These are phyloP conservation scores for Scaptomyza hsui DNA, from an alignment of 1,140 invertebrate genomes.

Conservation along the genomic window DNA sequence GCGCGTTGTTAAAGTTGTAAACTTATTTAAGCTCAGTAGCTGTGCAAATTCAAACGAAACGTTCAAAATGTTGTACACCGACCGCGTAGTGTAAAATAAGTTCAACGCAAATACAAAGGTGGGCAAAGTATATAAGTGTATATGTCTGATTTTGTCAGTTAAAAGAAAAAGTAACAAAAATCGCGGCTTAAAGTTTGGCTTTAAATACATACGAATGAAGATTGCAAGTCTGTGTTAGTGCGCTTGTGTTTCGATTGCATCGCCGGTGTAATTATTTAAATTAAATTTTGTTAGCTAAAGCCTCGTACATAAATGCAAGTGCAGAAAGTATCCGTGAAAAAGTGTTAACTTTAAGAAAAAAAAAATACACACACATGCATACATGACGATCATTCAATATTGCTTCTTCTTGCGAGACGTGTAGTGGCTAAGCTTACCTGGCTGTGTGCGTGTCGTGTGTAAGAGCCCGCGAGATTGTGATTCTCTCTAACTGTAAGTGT, in stretches of 20 bases:
- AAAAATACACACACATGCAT: conserved; percentile 29
- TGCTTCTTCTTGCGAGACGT: conserved; percentile 51
- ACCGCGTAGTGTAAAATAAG: background rate
- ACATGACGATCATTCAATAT: conserved; percentile 72
- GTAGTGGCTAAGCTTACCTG: conserved; percentile 66
- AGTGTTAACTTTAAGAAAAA: conserved; percentile 29
- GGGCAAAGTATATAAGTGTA: background rate
- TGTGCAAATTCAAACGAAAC: background rate
- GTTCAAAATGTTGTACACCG: background rate
- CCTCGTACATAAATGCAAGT: conserved; percentile 21
- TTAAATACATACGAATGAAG: conserved; percentile 12
- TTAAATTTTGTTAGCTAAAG: conserved; percentile 4
- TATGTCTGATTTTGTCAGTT: conserved; percentile 2
- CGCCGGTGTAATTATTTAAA: conserved; percentile 12
- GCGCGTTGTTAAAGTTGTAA: conserved; percentile 7
- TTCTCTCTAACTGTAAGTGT: conserved; percentile 15
- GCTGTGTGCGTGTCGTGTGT: conserved; percentile 43
- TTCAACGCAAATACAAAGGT: background rate
- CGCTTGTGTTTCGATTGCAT: background rate
- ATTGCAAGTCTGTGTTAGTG: conserved; percentile 18
- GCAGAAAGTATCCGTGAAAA: conserved; percentile 31
- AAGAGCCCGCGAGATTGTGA: conserved; percentile 16
- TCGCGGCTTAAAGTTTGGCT: conserved; percentile 32
- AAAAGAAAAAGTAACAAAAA: background rate
- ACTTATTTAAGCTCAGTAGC: background rate